Percentiles rank a stretch among this genome's conserved stretches.
Conservation (phyloP, 1,140 invertebrate genomes). For the Drosophila chauvacae region DNA sequence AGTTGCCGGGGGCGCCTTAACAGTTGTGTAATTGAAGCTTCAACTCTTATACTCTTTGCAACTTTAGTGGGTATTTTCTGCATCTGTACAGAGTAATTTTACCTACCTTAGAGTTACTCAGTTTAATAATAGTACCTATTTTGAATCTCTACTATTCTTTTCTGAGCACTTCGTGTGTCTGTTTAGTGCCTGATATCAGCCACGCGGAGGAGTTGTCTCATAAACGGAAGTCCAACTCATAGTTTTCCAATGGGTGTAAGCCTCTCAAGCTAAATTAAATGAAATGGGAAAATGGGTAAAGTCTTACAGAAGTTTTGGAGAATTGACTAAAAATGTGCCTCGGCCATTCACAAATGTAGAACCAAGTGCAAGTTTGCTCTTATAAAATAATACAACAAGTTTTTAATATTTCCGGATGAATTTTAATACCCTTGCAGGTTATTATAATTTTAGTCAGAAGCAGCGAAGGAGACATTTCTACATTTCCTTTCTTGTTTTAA, state of each 20-base stretch:
- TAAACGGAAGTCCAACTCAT: constrained; percentile 15
- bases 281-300: constrained; percentile 19
- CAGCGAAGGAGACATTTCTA: too few species aligned
- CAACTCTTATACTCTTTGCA: neutral
- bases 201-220: constrained; percentile 5
- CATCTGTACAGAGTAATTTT: too few species aligned
- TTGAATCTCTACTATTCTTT: neutral
- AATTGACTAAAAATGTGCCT: constrained; percentile 25
- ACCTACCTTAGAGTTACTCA: too few species aligned
- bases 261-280: constrained; percentile 25
- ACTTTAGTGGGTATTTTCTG: too few species aligned
- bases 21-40: neutral
- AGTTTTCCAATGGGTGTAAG: neutral
- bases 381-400: neutral
- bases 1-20: constrained; percentile 26
- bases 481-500: too few species aligned
- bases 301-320: neutral
- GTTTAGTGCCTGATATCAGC: too few species aligned
- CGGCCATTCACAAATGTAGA: neutral
- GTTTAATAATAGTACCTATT: too few species aligned
- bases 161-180: too few species aligned
- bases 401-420: too few species aligned
- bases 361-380: neutral
- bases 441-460: too few species aligned
- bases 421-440: too few species aligned